phyloP scores from a whole-genome alignment of 2,888 invertebrate genomes.

The Caenorhabditis doughertyi region DNA sequence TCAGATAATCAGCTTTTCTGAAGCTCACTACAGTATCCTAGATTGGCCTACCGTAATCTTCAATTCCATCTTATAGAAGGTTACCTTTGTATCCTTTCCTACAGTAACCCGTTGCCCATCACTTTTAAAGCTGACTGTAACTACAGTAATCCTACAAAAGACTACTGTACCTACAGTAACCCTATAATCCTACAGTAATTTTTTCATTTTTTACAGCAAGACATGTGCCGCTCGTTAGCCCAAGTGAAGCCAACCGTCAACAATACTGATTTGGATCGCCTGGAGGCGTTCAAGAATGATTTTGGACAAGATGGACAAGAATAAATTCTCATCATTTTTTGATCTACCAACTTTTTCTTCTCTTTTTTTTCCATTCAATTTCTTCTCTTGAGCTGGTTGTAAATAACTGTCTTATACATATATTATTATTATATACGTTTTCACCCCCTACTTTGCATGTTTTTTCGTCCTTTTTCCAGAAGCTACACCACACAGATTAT shows the following conservation, averaged over 20 bases:
- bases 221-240: slow-evolving; percentile 93
- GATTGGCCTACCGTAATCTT: too few relatives aligned
- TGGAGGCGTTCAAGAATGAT: slow-evolving; percentile 96
- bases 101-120: too few relatives aligned
- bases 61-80: too few relatives aligned
- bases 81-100: too few relatives aligned
- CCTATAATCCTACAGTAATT: too few relatives aligned
- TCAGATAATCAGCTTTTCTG: too few relatives aligned
- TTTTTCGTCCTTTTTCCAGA: not conserved
- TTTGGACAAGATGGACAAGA: slow-evolving; percentile 95
- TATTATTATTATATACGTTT: not conserved
- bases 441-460: not conserved
- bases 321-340: not conserved
- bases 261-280: slow-evolving; percentile 93
- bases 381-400: slow-evolving; percentile 43
- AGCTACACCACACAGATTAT: not conserved
- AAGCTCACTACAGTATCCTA: too few relatives aligned
- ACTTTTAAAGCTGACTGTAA: too few relatives aligned
- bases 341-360: not conserved
- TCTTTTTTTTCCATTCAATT: slow-evolving; percentile 1
- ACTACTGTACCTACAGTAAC: too few relatives aligned
- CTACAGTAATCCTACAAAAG: too few relatives aligned
- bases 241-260: slow-evolving; percentile 98
- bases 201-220: slow-evolving; percentile 86
- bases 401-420: slow-evolving; percentile 53